A percentile compares a stretch with the other conserved stretches of the same genome.
Evolutionary conservation across 2,797 vertebrate species (phyloP).

Genomic region (Holocentrus rufus): DNA sequence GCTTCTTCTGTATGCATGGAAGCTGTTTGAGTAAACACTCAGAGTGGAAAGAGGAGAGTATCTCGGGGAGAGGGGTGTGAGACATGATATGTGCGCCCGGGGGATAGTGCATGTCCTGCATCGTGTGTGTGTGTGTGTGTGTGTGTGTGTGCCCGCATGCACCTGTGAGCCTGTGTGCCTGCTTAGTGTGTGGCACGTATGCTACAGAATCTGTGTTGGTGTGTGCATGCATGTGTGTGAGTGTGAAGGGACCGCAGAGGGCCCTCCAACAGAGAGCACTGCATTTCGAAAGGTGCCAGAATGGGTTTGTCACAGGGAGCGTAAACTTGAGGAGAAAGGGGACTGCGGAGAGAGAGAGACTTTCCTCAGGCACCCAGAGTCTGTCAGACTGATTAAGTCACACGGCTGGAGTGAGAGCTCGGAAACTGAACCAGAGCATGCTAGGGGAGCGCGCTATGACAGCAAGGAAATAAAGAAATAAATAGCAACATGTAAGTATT

Average conservation of each 20-base stretch:
- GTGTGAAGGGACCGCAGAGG: constrained; percentile 67
- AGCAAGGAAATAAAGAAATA: constrained; percentile 70
- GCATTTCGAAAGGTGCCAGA: constrained; percentile 86
- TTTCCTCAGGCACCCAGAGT: constrained; percentile 87
- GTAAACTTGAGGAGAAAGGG: constrained; percentile 86
- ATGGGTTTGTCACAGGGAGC: constrained; percentile 87
- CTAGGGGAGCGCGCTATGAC: constrained; percentile 61
- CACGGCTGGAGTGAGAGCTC: constrained; percentile 80
- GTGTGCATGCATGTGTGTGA: constrained; percentile 44
- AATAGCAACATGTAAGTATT: constrained; percentile 73
- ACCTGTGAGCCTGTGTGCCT: constrained; percentile 8
- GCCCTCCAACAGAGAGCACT: constrained; percentile 68
- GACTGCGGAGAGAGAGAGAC: constrained; percentile 80
- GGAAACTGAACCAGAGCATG: constrained; percentile 79
- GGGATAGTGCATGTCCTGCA: constrained; percentile 29
- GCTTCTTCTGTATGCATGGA: constrained; percentile 46
- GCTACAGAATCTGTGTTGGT: no score
- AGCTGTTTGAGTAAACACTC: constrained; percentile 54
- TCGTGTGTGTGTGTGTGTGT: constrained; percentile 41
- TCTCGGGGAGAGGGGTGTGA: constrained; percentile 48
- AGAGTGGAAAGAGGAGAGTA: constrained; percentile 31
- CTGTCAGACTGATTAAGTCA: constrained; percentile 94
- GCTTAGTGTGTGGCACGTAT: not conserved
- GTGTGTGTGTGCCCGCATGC: constrained; percentile 10
- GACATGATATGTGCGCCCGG: constrained; percentile 23